These are phyloP conservation scores for Heliconius charithonia DNA, from an alignment of 2,888 invertebrate species.

Conservation along the genomic window DNA sequence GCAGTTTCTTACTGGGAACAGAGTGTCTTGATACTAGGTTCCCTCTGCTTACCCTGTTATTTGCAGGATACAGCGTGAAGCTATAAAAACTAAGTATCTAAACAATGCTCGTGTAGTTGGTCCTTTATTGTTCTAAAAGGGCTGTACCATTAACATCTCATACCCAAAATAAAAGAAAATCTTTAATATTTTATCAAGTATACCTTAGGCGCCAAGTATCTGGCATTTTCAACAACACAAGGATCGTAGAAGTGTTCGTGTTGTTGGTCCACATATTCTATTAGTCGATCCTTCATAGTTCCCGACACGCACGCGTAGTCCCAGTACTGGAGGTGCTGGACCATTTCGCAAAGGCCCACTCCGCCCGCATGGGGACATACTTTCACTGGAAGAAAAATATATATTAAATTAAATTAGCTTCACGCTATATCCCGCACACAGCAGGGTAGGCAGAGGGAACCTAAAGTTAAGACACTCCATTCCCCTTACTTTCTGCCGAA, in stretches of 20 bases:
- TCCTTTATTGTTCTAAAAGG: too few species aligned
- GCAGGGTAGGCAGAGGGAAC: too few species aligned
- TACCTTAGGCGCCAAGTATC: slow-evolving; percentile 90
- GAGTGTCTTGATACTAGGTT: too few species aligned
- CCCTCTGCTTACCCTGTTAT: too few species aligned
- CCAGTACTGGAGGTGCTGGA: slow-evolving; percentile 95
- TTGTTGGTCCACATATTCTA: slow-evolving; percentile 95
- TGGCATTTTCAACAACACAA: slow-evolving; percentile 86
- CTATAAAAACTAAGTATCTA: neutral
- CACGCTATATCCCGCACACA: too few species aligned
- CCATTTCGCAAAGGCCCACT: slow-evolving; percentile 96
- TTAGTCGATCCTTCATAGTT: slow-evolving; percentile 87
- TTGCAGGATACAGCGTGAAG: neutral
- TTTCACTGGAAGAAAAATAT: slow-evolving; percentile 85
- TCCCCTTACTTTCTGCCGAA: too few species aligned
- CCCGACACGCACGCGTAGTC: slow-evolving; percentile 91
- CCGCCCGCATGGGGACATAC: slow-evolving; percentile 98
- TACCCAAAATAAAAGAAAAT: too few species aligned
- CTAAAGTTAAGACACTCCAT: too few species aligned
- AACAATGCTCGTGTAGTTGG: too few species aligned
- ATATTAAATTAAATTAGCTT: too few species aligned
- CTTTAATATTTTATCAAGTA: neutral
- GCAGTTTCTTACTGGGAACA: too few species aligned
- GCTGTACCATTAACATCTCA: too few species aligned
- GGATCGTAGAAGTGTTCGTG: slow-evolving; percentile 94